These are phyloP conservation scores for Tenualosa ilisha DNA, from an alignment of 2,797 vertebrate species.

Conservation along the genomic window DNA sequence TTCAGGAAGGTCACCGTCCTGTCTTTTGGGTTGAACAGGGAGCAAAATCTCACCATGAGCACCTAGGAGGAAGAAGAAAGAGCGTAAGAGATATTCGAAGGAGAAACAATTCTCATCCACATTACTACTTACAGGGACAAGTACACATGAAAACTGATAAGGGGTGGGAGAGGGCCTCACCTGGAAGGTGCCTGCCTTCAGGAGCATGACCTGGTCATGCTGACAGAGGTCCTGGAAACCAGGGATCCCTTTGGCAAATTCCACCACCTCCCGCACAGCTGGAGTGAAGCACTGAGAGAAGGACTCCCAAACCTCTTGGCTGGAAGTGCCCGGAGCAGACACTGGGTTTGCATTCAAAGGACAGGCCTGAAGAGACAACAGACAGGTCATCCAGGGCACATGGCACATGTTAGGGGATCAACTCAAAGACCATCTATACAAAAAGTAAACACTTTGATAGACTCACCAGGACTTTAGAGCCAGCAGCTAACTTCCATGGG, in stretches of 20 bases:
- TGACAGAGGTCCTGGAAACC: slow-evolving; percentile 81
- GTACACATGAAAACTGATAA: neutral
- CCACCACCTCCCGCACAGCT: slow-evolving; percentile 81
- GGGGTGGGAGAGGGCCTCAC: slow-evolving; percentile 54
- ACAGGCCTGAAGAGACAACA: slow-evolving; percentile 69
- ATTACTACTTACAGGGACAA: too few species aligned
- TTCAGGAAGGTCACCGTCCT: slow-evolving; percentile 76
- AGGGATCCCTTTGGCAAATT: slow-evolving; percentile 82
- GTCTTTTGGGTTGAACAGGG: slow-evolving; percentile 75
- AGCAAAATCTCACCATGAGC: slow-evolving; percentile 81
- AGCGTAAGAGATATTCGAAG: neutral
- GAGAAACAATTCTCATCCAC: neutral
- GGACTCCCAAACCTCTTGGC: slow-evolving; percentile 80
- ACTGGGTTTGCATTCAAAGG: slow-evolving; percentile 78
- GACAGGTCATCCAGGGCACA: neutral
- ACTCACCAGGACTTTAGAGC: slow-evolving; percentile 81
- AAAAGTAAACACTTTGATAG: neutral
- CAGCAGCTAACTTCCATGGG: slow-evolving; percentile 71
- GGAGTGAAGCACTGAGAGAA: slow-evolving; percentile 83
- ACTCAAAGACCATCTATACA: neutral
- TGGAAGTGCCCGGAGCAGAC: slow-evolving; percentile 68
- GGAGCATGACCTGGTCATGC: slow-evolving; percentile 81
- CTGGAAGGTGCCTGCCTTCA: slow-evolving; percentile 84
- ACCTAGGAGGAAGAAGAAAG: slow-evolving; percentile 59
- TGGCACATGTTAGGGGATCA: neutral